A percentile compares a stretch with the other conserved stretches of the same genome.
Evolutionary conservation across 2,113 vertebrate genomes (phyloP).

Genomic region (Loxodonta africana): DNA sequence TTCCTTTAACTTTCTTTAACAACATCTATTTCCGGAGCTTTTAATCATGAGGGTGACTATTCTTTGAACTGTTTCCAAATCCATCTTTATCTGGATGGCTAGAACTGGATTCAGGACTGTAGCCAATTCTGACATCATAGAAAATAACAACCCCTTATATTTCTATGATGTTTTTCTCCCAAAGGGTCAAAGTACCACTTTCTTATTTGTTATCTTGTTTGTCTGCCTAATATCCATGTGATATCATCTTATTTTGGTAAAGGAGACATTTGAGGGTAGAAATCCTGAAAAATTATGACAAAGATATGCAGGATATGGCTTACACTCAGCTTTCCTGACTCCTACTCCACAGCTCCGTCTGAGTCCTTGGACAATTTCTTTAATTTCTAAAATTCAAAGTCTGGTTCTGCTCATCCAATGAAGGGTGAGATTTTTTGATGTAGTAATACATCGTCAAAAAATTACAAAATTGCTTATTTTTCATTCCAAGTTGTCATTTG

Average conservation of each 20-base stretch:
- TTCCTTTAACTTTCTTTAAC: constrained; percentile 29
- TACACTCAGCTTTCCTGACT: not conserved
- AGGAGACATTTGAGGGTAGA: not conserved
- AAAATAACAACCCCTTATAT: not conserved
- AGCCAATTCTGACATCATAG: constrained; percentile 47
- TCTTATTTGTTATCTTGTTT: constrained; percentile 17
- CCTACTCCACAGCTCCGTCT: not conserved
- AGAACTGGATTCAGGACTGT: not conserved
- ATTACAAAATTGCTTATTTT: constrained; percentile 7
- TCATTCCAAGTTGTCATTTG: not conserved
- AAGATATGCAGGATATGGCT: not conserved
- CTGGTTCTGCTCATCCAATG: not conserved
- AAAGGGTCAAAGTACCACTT: not conserved
- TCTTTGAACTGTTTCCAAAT: constrained; percentile 45
- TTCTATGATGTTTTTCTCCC: not conserved
- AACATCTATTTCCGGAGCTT: constrained; percentile 48
- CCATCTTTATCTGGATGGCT: not conserved
- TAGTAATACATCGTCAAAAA: not conserved
- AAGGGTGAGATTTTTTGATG: not conserved
- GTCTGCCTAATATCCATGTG: not conserved
- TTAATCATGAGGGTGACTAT: not conserved
- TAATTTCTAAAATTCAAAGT: constrained; percentile 43
- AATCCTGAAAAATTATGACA: not conserved
- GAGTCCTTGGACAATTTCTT: not conserved
- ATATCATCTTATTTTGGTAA: not conserved